A percentile compares a stretch with the other conserved stretches of the same genome.
Conservation (phyloP, 2,888 invertebrate genomes). For the Doris montereyensis region DNA sequence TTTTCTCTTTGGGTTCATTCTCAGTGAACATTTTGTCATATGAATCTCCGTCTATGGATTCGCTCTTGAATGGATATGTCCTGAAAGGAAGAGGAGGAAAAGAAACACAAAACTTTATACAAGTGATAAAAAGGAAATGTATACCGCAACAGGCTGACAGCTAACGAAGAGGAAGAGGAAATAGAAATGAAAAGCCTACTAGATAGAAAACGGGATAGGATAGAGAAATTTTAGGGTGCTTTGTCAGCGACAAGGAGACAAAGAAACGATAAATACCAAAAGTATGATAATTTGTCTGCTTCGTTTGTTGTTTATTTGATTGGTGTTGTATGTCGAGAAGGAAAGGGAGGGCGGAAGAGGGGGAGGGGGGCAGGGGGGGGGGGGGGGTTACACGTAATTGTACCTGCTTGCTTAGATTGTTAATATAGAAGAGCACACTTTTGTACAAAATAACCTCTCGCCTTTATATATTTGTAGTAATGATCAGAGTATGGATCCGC, state of each 20-base stretch:
- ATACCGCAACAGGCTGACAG: not conserved
- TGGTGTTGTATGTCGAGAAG: too few relatives aligned
- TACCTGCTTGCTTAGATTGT: too few relatives aligned
- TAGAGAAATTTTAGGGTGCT: not conserved
- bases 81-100: conserved; percentile 2
- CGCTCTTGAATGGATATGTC: not conserved
- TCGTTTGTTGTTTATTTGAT: too few relatives aligned
- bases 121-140: not conserved
- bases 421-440: too few relatives aligned
- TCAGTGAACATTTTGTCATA: conserved; percentile 47
- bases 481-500: too few relatives aligned
- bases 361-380: not conserved
- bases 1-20: conserved; percentile 42
- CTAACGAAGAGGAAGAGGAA: not conserved
- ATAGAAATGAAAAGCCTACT: too few relatives aligned
- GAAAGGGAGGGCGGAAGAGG: not conserved
- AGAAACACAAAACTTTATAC: not conserved
- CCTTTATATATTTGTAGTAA: too few relatives aligned
- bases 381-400: too few relatives aligned
- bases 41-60: conserved; percentile 34
- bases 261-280: too few relatives aligned
- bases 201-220: too few relatives aligned
- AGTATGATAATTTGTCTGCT: too few relatives aligned
- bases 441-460: too few relatives aligned
- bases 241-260: conserved; percentile 16